These are phyloP conservation scores for Ambastaia sidthimunki DNA, from an alignment of 2,797 vertebrate species.

Conservation along the genomic window DNA sequence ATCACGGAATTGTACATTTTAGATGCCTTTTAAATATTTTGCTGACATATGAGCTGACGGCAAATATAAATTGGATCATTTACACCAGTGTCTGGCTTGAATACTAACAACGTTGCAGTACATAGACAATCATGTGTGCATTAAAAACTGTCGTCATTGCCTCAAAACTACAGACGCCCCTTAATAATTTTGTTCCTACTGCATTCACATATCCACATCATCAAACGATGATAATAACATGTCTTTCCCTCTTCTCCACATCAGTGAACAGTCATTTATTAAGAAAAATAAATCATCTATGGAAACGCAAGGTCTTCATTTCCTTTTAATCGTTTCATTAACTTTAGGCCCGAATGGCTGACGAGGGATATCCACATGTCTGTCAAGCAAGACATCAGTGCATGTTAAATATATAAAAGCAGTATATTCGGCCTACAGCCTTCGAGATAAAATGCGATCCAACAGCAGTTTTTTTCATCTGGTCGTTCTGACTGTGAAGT, in stretches of 20 bases:
- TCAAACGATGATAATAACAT: not conserved
- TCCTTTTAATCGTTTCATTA: constrained; percentile 44
- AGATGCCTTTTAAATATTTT: constrained; percentile 15
- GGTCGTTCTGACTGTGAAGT: constrained; percentile 27
- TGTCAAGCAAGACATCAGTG: constrained; percentile 22
- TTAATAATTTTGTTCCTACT: not conserved
- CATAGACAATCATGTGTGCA: constrained; percentile 25
- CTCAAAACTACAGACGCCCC: constrained; percentile 11
- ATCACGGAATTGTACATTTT: not conserved
- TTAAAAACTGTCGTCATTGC: constrained; percentile 5
- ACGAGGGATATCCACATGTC: constrained; percentile 21
- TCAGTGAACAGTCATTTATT: constrained; percentile 33
- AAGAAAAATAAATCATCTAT: constrained; percentile 47
- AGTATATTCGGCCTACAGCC: not conserved
- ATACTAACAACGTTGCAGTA: constrained; percentile 23
- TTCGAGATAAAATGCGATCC: constrained; percentile 20
- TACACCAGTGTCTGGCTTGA: constrained; percentile 15
- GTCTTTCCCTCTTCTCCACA: not conserved
- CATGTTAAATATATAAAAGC: constrained; percentile 20
- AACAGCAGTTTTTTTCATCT: constrained; percentile 15
- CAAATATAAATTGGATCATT: constrained; percentile 20
- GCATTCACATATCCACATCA: constrained; percentile 16
- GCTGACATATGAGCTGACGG: constrained; percentile 30
- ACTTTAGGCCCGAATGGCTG: constrained; percentile 34
- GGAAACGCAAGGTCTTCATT: constrained; percentile 44